Conservation (phyloP, 1,140 invertebrate species). For the Eupristina koningsbergeri region DNA sequence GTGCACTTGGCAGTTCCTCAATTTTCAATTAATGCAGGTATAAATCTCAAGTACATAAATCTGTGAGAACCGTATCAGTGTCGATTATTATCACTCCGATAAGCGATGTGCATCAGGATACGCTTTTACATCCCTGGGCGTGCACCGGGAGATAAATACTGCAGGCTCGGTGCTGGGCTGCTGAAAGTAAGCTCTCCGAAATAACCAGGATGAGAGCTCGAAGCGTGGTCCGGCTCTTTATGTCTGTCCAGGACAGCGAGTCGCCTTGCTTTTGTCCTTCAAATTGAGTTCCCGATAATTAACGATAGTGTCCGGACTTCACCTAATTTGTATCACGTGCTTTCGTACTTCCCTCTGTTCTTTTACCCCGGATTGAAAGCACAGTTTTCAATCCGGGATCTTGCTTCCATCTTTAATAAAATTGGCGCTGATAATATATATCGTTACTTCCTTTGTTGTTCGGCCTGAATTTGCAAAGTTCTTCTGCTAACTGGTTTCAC, state of each 20-base stretch:
- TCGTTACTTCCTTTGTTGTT: background rate
- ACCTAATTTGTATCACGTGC: background rate
- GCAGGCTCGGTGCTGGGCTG: background rate
- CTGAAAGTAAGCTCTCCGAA: constrained; percentile 12
- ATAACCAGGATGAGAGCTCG: constrained; percentile 8
- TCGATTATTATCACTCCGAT: constrained; percentile 45
- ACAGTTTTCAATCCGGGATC: background rate
- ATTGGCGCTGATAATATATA: background rate
- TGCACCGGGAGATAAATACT: background rate
- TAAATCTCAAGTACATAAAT: constrained; percentile 36
- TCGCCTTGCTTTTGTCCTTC: background rate
- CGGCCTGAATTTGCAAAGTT: background rate
- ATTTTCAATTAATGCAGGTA: constrained; percentile 31
- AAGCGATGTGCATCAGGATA: constrained; percentile 13
- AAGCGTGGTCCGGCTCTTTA: background rate
- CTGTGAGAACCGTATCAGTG: background rate
- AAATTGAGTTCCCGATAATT: constrained; percentile 3
- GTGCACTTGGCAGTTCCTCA: constrained; percentile 37
- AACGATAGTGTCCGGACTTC: background rate
- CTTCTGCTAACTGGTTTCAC: background rate
- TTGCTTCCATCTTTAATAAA: background rate
- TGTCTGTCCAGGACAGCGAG: background rate
- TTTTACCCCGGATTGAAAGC: background rate
- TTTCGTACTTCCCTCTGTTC: background rate
- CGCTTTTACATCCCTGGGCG: background rate